Conservation (phyloP, 64 coral and sea anemone genomes). For the Actinia equina region DNA sequence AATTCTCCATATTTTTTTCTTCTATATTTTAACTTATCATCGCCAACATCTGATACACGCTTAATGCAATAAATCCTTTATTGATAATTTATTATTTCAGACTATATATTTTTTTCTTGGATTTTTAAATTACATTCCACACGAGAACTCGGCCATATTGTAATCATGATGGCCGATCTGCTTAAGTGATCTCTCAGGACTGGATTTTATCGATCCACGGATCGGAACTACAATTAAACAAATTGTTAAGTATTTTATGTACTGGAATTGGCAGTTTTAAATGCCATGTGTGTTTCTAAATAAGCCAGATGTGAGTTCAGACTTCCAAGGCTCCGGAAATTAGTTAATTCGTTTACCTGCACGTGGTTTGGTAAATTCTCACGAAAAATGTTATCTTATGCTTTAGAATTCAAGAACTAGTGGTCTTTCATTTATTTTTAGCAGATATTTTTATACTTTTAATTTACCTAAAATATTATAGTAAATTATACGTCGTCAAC, state of each 20-base stretch:
- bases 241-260: conserved; percentile 44
- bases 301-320: conserved; percentile 46
- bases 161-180: background rate
- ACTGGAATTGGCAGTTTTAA: conserved; percentile 48
- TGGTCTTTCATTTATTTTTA: background rate
- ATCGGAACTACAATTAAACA: conserved; percentile 22
- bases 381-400: conserved; percentile 18
- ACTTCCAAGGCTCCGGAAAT: conserved; percentile 26
- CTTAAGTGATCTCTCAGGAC: background rate
- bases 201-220: conserved; percentile 1
- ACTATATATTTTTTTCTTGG: background rate
- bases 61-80: background rate
- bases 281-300: conserved; percentile 64
- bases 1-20: background rate
- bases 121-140: background rate
- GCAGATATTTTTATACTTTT: background rate
- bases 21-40: background rate
- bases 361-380: conserved; percentile 6
- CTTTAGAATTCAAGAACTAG: background rate
- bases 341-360: conserved; percentile 13
- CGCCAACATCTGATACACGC: background rate
- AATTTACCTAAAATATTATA: background rate
- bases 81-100: background rate
- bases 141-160: background rate
- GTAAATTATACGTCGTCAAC: background rate